Base-by-base conservation (phyloP, 2,888 invertebrate species). In the Netelia melanura region DNA sequence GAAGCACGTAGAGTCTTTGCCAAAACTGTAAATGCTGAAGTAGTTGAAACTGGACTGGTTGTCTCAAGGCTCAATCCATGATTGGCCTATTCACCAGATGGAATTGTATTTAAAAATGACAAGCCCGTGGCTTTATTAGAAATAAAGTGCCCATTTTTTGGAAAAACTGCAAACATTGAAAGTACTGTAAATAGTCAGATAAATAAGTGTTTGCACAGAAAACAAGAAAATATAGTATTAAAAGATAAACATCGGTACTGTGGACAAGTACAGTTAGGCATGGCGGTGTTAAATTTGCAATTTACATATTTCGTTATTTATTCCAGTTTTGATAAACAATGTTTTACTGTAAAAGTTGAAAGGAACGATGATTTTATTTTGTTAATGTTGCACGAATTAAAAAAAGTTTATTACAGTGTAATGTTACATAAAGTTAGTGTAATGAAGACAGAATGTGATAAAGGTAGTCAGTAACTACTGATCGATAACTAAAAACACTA, bases 111-210 rank as follows among this genome's bases (percentile, higher is more conserved):
- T 43, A 68, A 86, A 83, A 67, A 88, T 71, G 80, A 67, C 0
- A 86, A 87, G 43, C 88, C 88, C 14, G 8, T 64, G 21, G 85
- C 43, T 61, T 70, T 90, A 58, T 64, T 90, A n/a, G 89, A 89
- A 87, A 90, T 89, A n/a, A 89, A 90, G 82, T 90, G 89, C 64
- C 88, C 88, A 43, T 82, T 80, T 38, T 64, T 65, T 79, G 88
- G 90, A 44, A 88, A 87, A 86, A 65, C 72, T 23, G 81, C 72
- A 74, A 74, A 17, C 30, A 68, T 85, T 38, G 10, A 61, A 10
- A 78, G 65, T 14, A 82, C 81, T 23, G 48, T 86, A 2, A 25
- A 85, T 43, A 44, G n/a, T 5, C 77, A 78, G 76, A 65, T 88
- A 58, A 65, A 74, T 3, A 85, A 78, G 80, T 77, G 78, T 80